Conservation (phyloP, 2,888 invertebrate genomes). For the Melikaiella ostensackeni region DNA sequence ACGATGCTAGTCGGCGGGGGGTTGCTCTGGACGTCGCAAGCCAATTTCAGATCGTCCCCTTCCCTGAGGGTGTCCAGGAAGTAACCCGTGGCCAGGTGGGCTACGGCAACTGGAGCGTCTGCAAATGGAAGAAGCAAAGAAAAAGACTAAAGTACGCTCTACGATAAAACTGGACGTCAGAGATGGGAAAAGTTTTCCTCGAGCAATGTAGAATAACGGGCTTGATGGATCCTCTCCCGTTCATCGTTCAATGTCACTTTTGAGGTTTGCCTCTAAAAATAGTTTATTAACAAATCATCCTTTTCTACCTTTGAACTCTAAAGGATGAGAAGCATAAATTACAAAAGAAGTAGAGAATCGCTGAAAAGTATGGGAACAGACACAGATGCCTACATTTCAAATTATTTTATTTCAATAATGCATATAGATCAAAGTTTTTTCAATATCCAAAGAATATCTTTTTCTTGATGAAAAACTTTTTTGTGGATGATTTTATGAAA, state of each 20-base stretch:
- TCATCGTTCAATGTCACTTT: conserved; percentile 4
- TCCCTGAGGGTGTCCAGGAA: conserved; percentile 84
- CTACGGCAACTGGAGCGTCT: conserved; percentile 89
- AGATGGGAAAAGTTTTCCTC: not conserved
- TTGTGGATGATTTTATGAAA: too few relatives aligned
- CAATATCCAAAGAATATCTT: too few relatives aligned
- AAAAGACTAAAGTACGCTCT: not conserved
- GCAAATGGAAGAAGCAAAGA: conserved; percentile 64
- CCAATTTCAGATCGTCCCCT: conserved; percentile 87
- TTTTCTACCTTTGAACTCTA: not conserved
- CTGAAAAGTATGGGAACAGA: too few relatives aligned
- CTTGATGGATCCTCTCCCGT: not conserved
- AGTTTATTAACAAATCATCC: not conserved
- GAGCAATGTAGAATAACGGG: conserved; percentile 1
- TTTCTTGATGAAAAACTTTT: too few relatives aligned
- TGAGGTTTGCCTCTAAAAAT: not conserved
- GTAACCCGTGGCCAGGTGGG: conserved; percentile 82
- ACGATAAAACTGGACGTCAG: conserved; percentile 2
- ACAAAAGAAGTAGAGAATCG: too few relatives aligned
- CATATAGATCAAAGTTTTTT: too few relatives aligned
- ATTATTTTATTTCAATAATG: too few relatives aligned
- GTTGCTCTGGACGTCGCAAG: conserved; percentile 88
- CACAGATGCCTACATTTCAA: too few relatives aligned
- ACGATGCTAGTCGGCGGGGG: conserved; percentile 86
- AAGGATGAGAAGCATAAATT: too few relatives aligned